A percentile compares a stretch with the other conserved stretches of the same genome.
These are phyloP conservation scores for Clytia hemisphaerica DNA, from an alignment of 30 jellyfish, hydroid and myxozoan genomes.

Conservation along the genomic window DNA sequence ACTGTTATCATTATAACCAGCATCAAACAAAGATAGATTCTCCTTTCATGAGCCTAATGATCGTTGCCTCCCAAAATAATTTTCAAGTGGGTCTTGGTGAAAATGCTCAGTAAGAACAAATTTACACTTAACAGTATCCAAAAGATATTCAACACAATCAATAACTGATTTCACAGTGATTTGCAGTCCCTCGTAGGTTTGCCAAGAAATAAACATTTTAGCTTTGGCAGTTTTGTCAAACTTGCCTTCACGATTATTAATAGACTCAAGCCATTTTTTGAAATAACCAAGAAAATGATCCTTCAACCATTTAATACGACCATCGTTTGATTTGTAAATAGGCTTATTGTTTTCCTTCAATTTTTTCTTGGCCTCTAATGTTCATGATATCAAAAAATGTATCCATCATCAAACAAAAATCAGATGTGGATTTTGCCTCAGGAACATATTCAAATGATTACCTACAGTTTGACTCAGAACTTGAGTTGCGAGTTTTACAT, in stretches of 20 bases:
- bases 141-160: not conserved
- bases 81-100: too few species aligned
- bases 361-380: conserved; percentile 5
- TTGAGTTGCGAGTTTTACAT: conserved; percentile 58
- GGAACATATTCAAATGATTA: conserved; percentile 20
- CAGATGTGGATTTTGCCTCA: conserved; percentile 46
- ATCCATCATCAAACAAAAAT: conserved; percentile 47
- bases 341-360: conserved; percentile 7
- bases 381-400: conserved; percentile 30
- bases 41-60: conserved; percentile 41
- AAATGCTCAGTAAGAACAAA: conserved; percentile 19
- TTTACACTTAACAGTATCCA: not conserved
- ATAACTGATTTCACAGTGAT: conserved; percentile 11
- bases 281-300: conserved; percentile 8
- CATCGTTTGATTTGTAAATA: not conserved
- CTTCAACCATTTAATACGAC: conserved; percentile 10
- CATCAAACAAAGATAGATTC: conserved; percentile 27
- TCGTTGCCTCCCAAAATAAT: conserved; percentile 51
- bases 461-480: conserved; percentile 39
- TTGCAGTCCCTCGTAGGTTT: conserved; percentile 23
- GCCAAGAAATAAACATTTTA: conserved; percentile 23
- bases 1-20: conserved; percentile 42
- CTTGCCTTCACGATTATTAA: conserved; percentile 1
- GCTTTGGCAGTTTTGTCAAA: conserved; percentile 7
- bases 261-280: not conserved